These are phyloP conservation scores for Hemicordylus capensis DNA, from an alignment of 2,113 vertebrate genomes.

Conservation along the genomic window DNA sequence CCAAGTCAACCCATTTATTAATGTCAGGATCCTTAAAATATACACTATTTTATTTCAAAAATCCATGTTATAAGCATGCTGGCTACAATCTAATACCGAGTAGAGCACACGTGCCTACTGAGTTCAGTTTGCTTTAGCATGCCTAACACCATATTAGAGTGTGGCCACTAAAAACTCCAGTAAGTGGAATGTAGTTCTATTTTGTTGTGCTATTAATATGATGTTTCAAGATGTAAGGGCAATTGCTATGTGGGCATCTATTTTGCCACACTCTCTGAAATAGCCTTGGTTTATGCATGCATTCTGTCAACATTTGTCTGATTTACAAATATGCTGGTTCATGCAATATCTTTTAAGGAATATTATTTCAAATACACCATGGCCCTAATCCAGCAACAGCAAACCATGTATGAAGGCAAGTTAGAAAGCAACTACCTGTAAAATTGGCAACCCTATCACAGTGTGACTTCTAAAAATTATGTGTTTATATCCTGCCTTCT, in stretches of 20 bases:
- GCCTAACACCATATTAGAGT: constrained; percentile 8
- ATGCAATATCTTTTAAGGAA: fast-evolving
- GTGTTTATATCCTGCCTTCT: too few species aligned
- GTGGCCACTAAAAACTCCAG: background rate
- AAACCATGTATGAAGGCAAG: background rate
- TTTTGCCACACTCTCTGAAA: background rate
- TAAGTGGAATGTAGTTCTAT: background rate
- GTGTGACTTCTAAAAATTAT: too few species aligned
- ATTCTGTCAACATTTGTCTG: background rate
- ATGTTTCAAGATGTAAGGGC: background rate
- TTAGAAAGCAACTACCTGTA: background rate
- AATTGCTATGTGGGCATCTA: background rate
- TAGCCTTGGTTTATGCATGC: background rate
- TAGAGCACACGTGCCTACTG: too few species aligned
- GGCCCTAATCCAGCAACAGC: background rate
- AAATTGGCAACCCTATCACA: too few species aligned
- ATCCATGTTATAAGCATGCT: too few species aligned
- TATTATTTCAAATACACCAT: fast-evolving
- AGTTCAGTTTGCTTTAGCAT: too few species aligned
- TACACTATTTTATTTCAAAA: too few species aligned
- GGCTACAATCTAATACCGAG: too few species aligned
- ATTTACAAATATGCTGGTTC: background rate
- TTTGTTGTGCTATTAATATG: background rate
- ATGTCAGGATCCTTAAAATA: too few species aligned
- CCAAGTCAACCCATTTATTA: too few species aligned